Percentiles rank a stretch among this genome's conserved stretches.
phyloP scores from a whole-genome alignment of 2,113 vertebrate species.

The Falcunculus frontatus region DNA sequence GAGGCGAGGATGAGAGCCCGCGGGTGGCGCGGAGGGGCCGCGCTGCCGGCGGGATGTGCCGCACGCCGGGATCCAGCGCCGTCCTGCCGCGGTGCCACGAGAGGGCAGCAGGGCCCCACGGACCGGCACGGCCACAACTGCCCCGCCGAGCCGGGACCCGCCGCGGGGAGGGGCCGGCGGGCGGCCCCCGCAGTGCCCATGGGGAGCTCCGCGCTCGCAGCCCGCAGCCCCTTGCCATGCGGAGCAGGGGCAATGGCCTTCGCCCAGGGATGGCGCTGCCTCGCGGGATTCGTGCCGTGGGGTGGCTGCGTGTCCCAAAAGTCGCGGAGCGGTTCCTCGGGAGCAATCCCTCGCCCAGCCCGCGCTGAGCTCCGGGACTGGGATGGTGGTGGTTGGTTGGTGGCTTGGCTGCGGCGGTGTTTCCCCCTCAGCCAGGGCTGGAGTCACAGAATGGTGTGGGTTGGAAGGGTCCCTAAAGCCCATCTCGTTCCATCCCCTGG shows the following conservation, averaged over 20 bases:
- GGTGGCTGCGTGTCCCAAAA: accelerated
- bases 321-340: accelerated
- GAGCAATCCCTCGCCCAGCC: not conserved
- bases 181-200: too few relatives aligned
- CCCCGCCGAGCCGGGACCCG: not conserved
- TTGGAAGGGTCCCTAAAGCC: not conserved
- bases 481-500: accelerated
- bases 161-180: too few relatives aligned
- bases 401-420: accelerated
- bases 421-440: not conserved
- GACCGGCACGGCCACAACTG: not conserved
- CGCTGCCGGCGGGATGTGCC: too few relatives aligned
- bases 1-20: not conserved
- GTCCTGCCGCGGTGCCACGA: constrained; percentile 38
- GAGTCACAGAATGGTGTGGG: not conserved
- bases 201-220: accelerated
- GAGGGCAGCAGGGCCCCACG: constrained; percentile 72
- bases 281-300: accelerated
- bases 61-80: not conserved
- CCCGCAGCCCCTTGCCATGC: accelerated
- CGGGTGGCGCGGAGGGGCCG: not conserved
- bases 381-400: not conserved
- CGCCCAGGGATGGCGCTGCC: not conserved
- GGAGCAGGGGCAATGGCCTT: accelerated
- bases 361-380: accelerated